These are phyloP conservation scores for Adelges cooleyi DNA, from an alignment of 1,140 invertebrate genomes.

Conservation along the genomic window DNA sequence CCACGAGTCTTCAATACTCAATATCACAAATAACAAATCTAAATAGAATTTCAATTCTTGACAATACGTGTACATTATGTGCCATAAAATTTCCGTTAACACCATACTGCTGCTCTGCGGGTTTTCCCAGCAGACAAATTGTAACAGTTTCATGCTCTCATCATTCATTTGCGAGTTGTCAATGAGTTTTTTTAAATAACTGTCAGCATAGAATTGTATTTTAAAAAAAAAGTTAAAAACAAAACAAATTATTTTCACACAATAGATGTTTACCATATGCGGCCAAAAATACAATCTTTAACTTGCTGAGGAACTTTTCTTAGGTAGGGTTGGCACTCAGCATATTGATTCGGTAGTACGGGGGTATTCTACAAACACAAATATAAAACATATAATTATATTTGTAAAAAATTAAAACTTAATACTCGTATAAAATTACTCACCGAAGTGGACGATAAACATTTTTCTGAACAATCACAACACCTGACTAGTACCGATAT, in stretches of 20 bases:
- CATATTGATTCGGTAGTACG: conserved; percentile 27
- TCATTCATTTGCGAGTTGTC: conserved; percentile 86
- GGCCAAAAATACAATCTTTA: conserved; percentile 21
- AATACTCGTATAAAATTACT: conserved; percentile 1
- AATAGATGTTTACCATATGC: conserved; percentile 17
- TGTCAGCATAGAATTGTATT: conserved; percentile 34
- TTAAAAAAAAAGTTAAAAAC: not conserved
- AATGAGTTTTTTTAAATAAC: conserved; percentile 89
- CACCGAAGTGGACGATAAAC: conserved; percentile 2
- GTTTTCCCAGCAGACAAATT: conserved; percentile 95
- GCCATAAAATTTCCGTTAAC: conserved; percentile 81
- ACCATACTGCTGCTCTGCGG: conserved; percentile 79
- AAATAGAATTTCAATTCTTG: conserved; percentile 87
- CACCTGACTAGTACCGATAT: conserved; percentile 83
- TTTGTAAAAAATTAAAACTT: conserved; percentile 5
- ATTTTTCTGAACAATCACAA: conserved; percentile 52
- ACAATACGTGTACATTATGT: conserved; percentile 87
- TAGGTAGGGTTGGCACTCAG: conserved; percentile 25
- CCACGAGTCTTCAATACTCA: conserved; percentile 90
- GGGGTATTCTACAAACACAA: conserved; percentile 10
- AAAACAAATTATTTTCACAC: not conserved
- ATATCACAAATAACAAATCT: conserved; percentile 73
- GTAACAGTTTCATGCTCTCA: conserved; percentile 74
- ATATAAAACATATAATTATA: conserved; percentile 6
- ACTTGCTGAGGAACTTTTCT: conserved; percentile 28